These are phyloP conservation scores for Malurus cyaneus DNA, from an alignment of 2,113 vertebrate genomes.

Conservation along the genomic window DNA sequence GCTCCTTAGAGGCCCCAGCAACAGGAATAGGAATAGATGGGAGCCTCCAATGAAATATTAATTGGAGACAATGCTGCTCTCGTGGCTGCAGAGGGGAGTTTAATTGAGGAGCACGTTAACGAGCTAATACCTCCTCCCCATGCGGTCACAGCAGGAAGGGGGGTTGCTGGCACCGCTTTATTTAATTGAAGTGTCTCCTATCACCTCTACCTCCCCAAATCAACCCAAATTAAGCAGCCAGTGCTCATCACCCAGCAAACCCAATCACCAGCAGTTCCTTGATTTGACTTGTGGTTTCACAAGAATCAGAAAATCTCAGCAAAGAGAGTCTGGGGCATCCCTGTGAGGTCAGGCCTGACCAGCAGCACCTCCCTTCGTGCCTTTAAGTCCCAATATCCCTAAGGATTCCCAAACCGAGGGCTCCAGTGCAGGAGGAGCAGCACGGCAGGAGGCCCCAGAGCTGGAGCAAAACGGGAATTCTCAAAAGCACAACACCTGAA, in stretches of 20 bases:
- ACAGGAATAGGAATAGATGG: background rate
- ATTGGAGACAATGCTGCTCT: background rate
- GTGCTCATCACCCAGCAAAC: background rate
- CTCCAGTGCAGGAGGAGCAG: background rate
- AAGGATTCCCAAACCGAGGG: background rate
- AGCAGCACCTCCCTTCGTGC: background rate
- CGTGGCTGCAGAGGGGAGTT: background rate
- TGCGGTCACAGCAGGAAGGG: background rate
- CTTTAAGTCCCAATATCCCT: background rate
- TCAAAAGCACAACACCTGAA: background rate
- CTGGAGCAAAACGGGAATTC: background rate
- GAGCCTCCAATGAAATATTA: constrained; percentile 21
- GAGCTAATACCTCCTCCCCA: background rate
- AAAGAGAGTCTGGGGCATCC: background rate
- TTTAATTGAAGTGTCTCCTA: background rate
- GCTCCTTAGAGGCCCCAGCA: background rate
- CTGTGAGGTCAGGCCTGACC: background rate
- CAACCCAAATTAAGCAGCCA: background rate
- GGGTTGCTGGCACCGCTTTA: background rate
- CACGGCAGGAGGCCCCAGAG: background rate
- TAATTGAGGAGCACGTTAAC: constrained; percentile 7
- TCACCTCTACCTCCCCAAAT: background rate
- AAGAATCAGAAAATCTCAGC: background rate
- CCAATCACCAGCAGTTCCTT: background rate
- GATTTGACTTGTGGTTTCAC: background rate